These are phyloP conservation scores for Florisuga fusca DNA, from an alignment of 2,797 vertebrate genomes.

Conservation along the genomic window DNA sequence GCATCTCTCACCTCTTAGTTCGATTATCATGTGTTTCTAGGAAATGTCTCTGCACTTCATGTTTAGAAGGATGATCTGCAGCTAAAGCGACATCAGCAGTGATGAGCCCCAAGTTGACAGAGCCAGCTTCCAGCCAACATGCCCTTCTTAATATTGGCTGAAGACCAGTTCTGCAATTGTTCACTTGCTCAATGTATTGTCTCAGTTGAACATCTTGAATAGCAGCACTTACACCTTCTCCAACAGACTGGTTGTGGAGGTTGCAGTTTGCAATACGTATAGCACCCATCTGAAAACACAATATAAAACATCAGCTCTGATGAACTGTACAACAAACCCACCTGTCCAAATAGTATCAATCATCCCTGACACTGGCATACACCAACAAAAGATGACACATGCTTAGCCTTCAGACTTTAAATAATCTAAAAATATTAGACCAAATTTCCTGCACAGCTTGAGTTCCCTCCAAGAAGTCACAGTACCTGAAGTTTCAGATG, in stretches of 20 bases:
- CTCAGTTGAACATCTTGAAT: conserved; percentile 92
- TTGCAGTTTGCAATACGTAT: conserved; percentile 94
- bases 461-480: not conserved
- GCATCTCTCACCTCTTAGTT: conserved; percentile 87
- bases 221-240: conserved; percentile 94
- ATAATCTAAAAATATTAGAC: not conserved
- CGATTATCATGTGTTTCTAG: conserved; percentile 92
- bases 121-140: conserved; percentile 96
- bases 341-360: not conserved
- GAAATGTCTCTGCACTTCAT: conserved; percentile 94
- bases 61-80: conserved; percentile 93
- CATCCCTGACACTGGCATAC: not conserved
- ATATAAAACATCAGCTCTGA: not conserved
- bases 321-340: not conserved
- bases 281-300: conserved; percentile 84
- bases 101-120: conserved; percentile 91
- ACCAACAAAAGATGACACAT: not conserved
- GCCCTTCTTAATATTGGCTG: conserved; percentile 91
- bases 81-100: conserved; percentile 95
- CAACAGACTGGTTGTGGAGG: conserved; percentile 95
- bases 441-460: not conserved
- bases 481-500: not conserved
- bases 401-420: not conserved
- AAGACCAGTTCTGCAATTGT: conserved; percentile 81
- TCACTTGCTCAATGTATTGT: conserved; percentile 92